A percentile compares a stretch with the other conserved stretches of the same genome.
These are phyloP conservation scores for Chiridota heheva DNA, from an alignment of 35 echinoderm and acorn worm species.

Conservation along the genomic window DNA sequence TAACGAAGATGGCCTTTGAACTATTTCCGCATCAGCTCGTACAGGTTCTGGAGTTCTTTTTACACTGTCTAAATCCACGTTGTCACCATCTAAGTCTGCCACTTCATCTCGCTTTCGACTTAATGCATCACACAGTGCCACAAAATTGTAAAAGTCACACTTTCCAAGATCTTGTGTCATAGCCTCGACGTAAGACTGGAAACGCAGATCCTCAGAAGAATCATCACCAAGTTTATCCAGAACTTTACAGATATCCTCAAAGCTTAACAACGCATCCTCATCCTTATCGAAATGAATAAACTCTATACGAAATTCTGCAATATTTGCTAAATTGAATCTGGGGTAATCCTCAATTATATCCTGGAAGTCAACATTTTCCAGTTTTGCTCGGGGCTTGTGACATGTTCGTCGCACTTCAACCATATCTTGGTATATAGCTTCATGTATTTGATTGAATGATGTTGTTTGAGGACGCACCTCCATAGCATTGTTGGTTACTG, in stretches of 20 bases:
- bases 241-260: conserved; percentile 73
- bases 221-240: conserved; percentile 91
- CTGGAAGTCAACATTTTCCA: conserved; percentile 86
- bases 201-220: conserved; percentile 62
- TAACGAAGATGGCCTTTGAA: conserved; percentile 27
- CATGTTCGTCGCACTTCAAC: conserved; percentile 57
- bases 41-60: conserved; percentile 58
- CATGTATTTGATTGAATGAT: conserved; percentile 75
- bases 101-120: conserved; percentile 53
- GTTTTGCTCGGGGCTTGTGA: conserved; percentile 68
- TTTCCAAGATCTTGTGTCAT: conserved; percentile 78
- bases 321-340: conserved; percentile 74
- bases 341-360: conserved; percentile 76
- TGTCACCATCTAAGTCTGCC: conserved; percentile 29
- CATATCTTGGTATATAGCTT: conserved; percentile 93
- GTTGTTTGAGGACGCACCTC: conserved; percentile 67
- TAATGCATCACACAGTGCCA: conserved; percentile 77
- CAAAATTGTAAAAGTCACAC: conserved; percentile 94
- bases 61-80: conserved; percentile 60
- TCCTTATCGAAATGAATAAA: conserved; percentile 88
- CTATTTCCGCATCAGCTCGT: conserved; percentile 48
- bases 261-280: conserved; percentile 84
- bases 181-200: conserved; percentile 71
- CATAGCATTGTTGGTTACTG: conserved; percentile 47
- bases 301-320: conserved; percentile 94